Percentiles rank a stretch among this genome's conserved stretches.
Evolutionary conservation across 2,113 vertebrate genomes (phyloP).

Genomic region (Amblyopsis rosae): DNA sequence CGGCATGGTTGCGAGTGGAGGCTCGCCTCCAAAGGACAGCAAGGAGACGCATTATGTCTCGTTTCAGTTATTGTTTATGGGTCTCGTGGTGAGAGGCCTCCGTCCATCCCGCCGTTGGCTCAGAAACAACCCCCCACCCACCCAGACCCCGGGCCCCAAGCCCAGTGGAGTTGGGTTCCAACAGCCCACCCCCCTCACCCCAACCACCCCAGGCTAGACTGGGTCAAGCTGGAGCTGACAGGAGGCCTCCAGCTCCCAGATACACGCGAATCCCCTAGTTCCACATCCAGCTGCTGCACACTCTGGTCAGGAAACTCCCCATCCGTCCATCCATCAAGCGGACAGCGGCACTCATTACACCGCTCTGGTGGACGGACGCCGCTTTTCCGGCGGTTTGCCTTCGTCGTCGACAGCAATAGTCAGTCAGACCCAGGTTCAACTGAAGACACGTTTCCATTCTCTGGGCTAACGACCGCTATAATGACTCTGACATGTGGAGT

Average conservation of each 20-base stretch:
- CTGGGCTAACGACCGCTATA: background rate
- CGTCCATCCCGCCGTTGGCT: slow-evolving; percentile 8
- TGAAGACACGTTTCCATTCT: slow-evolving; percentile 4
- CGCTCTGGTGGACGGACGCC: slow-evolving; percentile 18
- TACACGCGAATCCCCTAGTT: slow-evolving; percentile 20
- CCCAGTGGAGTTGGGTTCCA: slow-evolving; percentile 2
- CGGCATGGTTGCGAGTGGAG: too few relatives aligned
- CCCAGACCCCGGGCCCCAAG: background rate
- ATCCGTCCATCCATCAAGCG: slow-evolving; percentile 33
- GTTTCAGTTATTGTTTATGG: slow-evolving; percentile 29
- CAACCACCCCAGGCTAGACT: background rate
- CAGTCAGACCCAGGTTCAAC: background rate
- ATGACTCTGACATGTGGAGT: slow-evolving; percentile 31
- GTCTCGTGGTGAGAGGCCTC: background rate
- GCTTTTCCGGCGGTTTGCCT: slow-evolving; percentile 12
- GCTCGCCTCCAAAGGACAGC: slow-evolving; percentile 4
- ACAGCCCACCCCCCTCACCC: background rate
- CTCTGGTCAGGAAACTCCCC: slow-evolving; percentile 38
- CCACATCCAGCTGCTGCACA: slow-evolving; percentile 43
- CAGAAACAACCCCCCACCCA: background rate
- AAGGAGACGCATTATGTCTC: slow-evolving; percentile 20
- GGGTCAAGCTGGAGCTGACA: slow-evolving; percentile 14
- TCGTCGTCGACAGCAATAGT: slow-evolving; percentile 25
- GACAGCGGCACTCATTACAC: slow-evolving; percentile 44
- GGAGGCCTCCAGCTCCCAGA: slow-evolving; percentile 21